These are phyloP conservation scores for Drosophila pachea DNA, from an alignment of 1,140 invertebrate genomes.

Conservation along the genomic window DNA sequence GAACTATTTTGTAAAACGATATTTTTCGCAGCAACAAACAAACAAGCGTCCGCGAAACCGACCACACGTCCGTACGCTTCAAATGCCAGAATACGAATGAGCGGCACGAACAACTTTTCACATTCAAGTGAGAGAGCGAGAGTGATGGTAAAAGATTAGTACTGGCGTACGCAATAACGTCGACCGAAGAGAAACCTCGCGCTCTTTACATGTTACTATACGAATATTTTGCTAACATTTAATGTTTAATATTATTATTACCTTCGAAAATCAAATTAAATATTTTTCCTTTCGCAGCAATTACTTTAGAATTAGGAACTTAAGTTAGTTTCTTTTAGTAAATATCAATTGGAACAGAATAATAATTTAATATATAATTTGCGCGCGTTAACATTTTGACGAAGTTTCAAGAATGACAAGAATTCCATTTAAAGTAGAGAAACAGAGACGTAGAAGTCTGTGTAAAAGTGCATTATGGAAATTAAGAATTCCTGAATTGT, in stretches of 20 bases:
- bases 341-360: too few relatives aligned
- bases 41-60: constrained; percentile 37
- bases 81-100: constrained; percentile 42
- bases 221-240: background rate
- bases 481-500: too few relatives aligned
- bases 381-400: background rate
- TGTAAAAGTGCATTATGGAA: too few relatives aligned
- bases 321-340: too few relatives aligned
- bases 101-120: constrained; percentile 2
- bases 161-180: background rate
- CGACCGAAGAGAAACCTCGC: background rate
- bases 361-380: background rate
- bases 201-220: background rate
- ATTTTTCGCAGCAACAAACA: constrained; percentile 40
- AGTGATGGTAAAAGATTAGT: background rate
- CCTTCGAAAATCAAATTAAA: background rate
- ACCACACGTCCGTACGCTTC: constrained; percentile 35
- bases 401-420: too few relatives aligned
- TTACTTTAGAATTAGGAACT: too few relatives aligned
- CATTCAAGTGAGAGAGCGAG: background rate
- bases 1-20: constrained; percentile 39
- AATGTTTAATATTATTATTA: background rate
- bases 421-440: too few relatives aligned
- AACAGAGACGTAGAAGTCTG: too few relatives aligned
- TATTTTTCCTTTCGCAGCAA: too few relatives aligned